phyloP scores from a whole-genome alignment of 2,888 invertebrate genomes.

The Papilio elwesi region DNA sequence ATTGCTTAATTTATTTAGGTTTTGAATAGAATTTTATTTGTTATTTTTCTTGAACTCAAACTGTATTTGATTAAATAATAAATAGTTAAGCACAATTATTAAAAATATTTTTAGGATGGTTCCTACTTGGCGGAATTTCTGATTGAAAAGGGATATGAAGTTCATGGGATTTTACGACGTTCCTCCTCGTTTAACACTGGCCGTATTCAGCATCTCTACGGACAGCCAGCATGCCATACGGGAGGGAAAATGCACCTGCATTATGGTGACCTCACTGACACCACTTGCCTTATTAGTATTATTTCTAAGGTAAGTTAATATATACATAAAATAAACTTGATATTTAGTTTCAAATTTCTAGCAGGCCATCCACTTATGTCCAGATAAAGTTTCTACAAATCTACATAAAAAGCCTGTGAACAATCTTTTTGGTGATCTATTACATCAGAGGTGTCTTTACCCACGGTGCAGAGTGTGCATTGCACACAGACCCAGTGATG shows the following conservation, averaged over 20 bases:
- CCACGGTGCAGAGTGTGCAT: too few species aligned
- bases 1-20: not conserved
- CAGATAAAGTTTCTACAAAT: not conserved
- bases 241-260: constrained; percentile 96
- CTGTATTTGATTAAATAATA: too few species aligned
- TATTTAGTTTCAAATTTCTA: too few species aligned
- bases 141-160: constrained; percentile 95
- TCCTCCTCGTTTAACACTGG: constrained; percentile 98
- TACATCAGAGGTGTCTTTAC: too few species aligned
- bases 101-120: constrained; percentile 90
- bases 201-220: constrained; percentile 97
- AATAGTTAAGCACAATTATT: too few species aligned
- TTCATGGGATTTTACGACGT: constrained; percentile 97
- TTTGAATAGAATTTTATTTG: not conserved
- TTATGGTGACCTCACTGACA: constrained; percentile 99
- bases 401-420: too few species aligned
- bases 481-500: too few species aligned
- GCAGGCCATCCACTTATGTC: not conserved
- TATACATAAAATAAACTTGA: not conserved
- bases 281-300: constrained; percentile 89
- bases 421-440: too few species aligned
- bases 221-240: constrained; percentile 94
- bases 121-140: constrained; percentile 98
- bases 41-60: not conserved
- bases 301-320: constrained; percentile 67